phyloP scores from a whole-genome alignment of 1,140 invertebrate species.

The Mizuhopecten yessoensis region DNA sequence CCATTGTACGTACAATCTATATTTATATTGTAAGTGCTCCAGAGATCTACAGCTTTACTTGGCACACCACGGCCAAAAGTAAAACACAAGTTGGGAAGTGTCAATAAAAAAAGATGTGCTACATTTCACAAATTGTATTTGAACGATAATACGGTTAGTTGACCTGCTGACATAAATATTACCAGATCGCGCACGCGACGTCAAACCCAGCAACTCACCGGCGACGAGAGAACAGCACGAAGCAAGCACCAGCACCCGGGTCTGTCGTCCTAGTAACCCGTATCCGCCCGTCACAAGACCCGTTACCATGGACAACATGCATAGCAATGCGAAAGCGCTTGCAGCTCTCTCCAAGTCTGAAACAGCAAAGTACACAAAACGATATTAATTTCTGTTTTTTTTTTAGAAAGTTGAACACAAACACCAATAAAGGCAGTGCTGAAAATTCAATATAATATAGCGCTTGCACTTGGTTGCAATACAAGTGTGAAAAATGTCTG shows the following conservation, averaged over 20 bases:
- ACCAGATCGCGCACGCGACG: background rate
- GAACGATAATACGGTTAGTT: background rate
- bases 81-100: background rate
- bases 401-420: no score
- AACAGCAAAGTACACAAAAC: constrained; percentile 42
- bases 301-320: constrained; percentile 70
- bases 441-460: no score
- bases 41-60: no score
- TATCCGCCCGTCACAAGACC: constrained; percentile 66
- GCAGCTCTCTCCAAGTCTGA: constrained; percentile 74
- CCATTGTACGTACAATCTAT: no score
- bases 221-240: constrained; percentile 61
- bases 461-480: no score
- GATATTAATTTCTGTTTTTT: no score
- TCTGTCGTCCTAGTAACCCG: constrained; percentile 61
- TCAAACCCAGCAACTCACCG: constrained; percentile 45
- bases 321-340: constrained; percentile 71
- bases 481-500: no score
- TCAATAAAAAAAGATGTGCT: background rate
- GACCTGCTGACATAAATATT: background rate
- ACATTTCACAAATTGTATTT: background rate
- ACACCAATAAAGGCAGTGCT: no score
- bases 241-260: constrained; percentile 57
- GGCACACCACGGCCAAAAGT: background rate
- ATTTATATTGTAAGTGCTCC: no score